Evolutionary conservation across 2,888 invertebrate species (phyloP).

Genomic region (Punctoribates punctum): DNA sequence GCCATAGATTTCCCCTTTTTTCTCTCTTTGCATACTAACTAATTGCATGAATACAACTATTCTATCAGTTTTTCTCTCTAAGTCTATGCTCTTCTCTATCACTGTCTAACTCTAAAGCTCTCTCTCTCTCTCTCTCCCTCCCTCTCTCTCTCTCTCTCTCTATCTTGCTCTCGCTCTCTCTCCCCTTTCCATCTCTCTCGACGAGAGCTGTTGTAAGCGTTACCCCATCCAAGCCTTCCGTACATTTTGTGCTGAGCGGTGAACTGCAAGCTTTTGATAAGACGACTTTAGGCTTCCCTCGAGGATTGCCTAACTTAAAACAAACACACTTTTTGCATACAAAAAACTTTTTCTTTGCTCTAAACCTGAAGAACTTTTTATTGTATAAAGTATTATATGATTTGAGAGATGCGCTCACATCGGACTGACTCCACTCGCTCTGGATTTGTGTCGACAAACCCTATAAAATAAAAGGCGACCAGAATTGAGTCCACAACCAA

Average conservation of each 20-base stretch:
- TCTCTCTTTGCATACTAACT: constrained; percentile 26
- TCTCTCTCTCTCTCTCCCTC: neutral
- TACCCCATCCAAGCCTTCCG: constrained; percentile 18
- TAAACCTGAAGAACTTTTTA: constrained; percentile 36
- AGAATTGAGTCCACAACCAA: constrained; percentile 6
- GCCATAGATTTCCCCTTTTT: constrained; percentile 24
- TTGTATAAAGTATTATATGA: constrained; percentile 35
- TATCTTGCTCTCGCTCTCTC: neutral
- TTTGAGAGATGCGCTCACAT: constrained; percentile 27
- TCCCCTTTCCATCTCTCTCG: neutral
- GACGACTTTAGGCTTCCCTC: constrained; percentile 39
- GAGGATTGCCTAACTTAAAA: constrained; percentile 37
- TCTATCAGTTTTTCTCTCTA: constrained; percentile 6
- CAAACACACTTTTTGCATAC: constrained; percentile 38
- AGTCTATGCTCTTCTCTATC: constrained; percentile 12
- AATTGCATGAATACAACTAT: constrained; percentile 34
- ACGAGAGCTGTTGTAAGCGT: neutral
- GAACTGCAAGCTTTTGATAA: constrained; percentile 38
- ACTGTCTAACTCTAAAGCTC: neutral
- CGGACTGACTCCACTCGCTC: neutral
- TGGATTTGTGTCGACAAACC: constrained; percentile 20
- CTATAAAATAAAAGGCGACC: constrained; percentile 19
- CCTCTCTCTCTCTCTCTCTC: constrained; percentile 37
- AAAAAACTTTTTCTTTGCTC: constrained; percentile 38
- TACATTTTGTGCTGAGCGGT: constrained; percentile 24